A percentile compares a stretch with the other conserved stretches of the same genome.
Conservation (phyloP, 2,888 invertebrate genomes). For the Osmoderma eremita region DNA sequence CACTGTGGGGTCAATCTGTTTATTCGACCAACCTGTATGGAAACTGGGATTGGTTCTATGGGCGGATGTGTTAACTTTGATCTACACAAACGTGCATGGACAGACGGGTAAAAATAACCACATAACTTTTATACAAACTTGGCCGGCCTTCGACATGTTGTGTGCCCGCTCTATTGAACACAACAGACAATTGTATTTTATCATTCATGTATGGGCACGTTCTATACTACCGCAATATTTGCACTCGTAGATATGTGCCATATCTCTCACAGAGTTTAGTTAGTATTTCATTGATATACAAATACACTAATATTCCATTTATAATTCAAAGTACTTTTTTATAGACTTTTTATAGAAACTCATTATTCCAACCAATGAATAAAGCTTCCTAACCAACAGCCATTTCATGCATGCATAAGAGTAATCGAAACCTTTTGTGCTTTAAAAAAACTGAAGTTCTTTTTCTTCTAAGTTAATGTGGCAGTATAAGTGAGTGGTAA, state of each 20-base stretch:
- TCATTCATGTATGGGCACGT: constrained; percentile 60
- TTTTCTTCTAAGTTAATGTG: too few species aligned
- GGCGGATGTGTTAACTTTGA: constrained; percentile 60
- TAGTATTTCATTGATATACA: too few species aligned
- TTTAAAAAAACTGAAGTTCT: too few species aligned
- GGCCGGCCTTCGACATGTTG: constrained; percentile 58
- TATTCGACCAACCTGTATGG: constrained; percentile 38
- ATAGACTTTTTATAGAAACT: too few species aligned
- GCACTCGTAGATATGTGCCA: constrained; percentile 8
- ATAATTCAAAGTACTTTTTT: too few species aligned
- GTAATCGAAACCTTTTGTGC: too few species aligned
- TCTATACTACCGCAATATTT: constrained; percentile 28
- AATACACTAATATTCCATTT: too few species aligned
- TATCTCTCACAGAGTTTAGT: too few species aligned
- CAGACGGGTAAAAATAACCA: constrained; percentile 45
- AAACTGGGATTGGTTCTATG: constrained; percentile 57
- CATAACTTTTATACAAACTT: constrained; percentile 58
- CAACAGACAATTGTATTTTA: constrained; percentile 59
- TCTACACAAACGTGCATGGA: constrained; percentile 51
- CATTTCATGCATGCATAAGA: too few species aligned
- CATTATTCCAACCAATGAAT: too few species aligned
- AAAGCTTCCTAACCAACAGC: too few species aligned
- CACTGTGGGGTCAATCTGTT: constrained; percentile 33
- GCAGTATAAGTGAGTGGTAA: too few species aligned
- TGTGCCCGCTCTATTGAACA: constrained; percentile 57